Conservation (phyloP, 2,888 invertebrate species). For the Athetis lepigone region DNA sequence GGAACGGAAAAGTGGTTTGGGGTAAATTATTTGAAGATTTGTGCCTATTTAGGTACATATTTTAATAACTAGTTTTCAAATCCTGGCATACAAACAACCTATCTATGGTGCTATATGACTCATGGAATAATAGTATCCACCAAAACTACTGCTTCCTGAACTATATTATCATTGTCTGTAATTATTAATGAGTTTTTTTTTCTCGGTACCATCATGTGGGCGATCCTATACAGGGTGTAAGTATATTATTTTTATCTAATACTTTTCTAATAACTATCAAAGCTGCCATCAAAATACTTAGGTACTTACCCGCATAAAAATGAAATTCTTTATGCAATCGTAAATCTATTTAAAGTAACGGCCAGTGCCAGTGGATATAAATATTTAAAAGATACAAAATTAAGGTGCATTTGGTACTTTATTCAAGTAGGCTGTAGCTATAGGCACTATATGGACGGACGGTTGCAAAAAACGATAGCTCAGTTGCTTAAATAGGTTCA, state of each 20-base stretch:
- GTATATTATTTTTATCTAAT: conserved; percentile 56
- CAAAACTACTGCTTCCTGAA: neutral
- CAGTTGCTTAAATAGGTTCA: too few species aligned
- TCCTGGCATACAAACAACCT: neutral
- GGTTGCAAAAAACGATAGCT: too few species aligned
- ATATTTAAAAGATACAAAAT: too few species aligned
- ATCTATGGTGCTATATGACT: neutral
- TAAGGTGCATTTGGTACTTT: too few species aligned
- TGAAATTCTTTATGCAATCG: too few species aligned
- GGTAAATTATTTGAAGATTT: conserved; percentile 19
- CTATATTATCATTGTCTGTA: neutral
- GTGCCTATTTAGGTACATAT: conserved; percentile 8
- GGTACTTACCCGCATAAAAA: too few species aligned
- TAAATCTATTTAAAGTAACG: too few species aligned
- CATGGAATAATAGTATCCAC: neutral
- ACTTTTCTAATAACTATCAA: neutral
- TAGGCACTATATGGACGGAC: too few species aligned
- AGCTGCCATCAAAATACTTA: neutral
- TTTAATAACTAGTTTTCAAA: conserved; percentile 14
- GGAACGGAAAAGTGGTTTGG: conserved; percentile 24
- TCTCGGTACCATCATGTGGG: conserved; percentile 48
- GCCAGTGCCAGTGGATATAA: too few species aligned
- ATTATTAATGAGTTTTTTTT: conserved; percentile 18
- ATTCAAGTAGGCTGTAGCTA: too few species aligned
- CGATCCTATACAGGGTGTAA: conserved; percentile 73